Percentiles rank a stretch among this genome's conserved stretches.
phyloP scores from a whole-genome alignment of 2,888 invertebrate genomes.

The Xestia xanthographa region DNA sequence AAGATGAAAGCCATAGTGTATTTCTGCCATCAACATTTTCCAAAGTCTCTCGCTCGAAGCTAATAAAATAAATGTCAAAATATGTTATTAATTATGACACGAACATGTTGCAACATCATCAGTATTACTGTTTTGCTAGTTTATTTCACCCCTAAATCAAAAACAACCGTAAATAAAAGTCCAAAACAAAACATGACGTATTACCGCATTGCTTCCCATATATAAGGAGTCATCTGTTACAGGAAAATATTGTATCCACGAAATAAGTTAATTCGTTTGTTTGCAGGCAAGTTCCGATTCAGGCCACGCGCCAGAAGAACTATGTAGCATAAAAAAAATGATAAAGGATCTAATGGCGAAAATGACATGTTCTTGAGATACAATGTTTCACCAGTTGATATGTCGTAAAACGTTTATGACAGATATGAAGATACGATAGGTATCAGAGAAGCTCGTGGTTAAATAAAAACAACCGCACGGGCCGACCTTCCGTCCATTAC shows the following conservation, averaged over 20 bases:
- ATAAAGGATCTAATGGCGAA: background rate
- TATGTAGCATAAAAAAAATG: background rate
- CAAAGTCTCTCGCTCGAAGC: background rate
- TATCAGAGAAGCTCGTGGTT: no score
- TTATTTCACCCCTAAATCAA: background rate
- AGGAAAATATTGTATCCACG: slow-evolving; percentile 51
- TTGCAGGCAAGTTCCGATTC: slow-evolving; percentile 41
- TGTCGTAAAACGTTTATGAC: slow-evolving; percentile 8
- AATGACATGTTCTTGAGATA: background rate
- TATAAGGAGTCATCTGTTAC: slow-evolving; percentile 46
- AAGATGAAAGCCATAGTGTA: background rate
- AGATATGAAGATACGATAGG: no score
- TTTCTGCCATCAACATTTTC: background rate
- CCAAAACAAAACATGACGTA: slow-evolving; percentile 27
- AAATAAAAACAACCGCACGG: no score
- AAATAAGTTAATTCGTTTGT: slow-evolving; percentile 58
- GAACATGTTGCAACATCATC: background rate
- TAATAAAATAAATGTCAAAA: background rate
- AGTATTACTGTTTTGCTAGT: background rate
- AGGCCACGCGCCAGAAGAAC: background rate
- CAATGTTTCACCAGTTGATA: background rate
- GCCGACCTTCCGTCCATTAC: no score
- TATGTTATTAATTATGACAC: background rate
- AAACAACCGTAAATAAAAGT: slow-evolving; percentile 25
- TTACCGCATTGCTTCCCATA: slow-evolving; percentile 38